Evolutionary conservation across 2,113 vertebrate species (phyloP).

Genomic region (Oreotrochilus melanogaster): DNA sequence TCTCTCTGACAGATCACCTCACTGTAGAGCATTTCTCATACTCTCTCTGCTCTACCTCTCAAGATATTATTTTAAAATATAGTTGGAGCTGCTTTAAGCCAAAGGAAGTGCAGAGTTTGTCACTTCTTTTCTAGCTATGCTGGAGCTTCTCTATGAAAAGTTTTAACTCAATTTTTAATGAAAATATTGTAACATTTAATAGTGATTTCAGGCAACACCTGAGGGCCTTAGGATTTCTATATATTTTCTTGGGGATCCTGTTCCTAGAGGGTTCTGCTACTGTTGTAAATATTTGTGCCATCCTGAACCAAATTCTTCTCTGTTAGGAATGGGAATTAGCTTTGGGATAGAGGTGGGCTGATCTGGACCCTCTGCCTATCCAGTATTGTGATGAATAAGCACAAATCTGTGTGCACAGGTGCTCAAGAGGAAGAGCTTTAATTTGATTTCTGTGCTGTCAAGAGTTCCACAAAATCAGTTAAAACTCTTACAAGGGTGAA

Average conservation of each 20-base stretch:
- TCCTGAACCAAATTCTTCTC: not conserved
- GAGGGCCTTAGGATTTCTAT: not conserved
- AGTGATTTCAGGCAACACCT: not conserved
- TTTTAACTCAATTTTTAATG: not conserved
- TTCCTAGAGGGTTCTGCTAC: not conserved
- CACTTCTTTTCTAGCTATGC: slow-evolving; percentile 1
- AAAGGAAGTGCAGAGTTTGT: not conserved
- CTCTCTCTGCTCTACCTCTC: not conserved
- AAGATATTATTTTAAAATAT: slow-evolving; percentile 47
- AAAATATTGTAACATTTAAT: not conserved
- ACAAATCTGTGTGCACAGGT: not conserved
- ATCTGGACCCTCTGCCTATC: not conserved
- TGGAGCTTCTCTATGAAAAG: not conserved
- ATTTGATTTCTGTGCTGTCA: not conserved
- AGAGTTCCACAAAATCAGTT: not conserved
- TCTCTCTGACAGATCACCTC: slow-evolving; percentile 45
- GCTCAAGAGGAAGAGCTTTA: not conserved
- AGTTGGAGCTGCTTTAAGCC: slow-evolving; percentile 23
- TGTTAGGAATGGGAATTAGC: not conserved
- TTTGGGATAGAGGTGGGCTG: not conserved
- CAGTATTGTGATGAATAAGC: not conserved
- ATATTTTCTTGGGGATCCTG: not conserved
- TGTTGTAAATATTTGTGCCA: not conserved
- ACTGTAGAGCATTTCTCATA: slow-evolving; percentile 35
- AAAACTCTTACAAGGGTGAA: not conserved